Base-by-base conservation (phyloP, 2,113 vertebrate genomes). In the Ptyas mucosa region DNA sequence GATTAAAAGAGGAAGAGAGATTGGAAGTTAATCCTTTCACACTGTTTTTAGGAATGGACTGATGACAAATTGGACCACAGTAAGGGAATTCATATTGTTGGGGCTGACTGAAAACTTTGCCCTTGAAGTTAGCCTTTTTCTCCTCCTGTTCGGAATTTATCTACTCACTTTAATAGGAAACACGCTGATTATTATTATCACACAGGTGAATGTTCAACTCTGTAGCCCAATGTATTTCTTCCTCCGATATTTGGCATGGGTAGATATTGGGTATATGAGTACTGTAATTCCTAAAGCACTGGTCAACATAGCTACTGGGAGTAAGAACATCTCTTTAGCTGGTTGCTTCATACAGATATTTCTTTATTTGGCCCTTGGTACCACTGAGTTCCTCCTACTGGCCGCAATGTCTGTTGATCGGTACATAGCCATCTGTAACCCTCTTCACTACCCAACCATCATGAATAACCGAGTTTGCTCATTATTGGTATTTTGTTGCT, bases 261-360 rank as follows among this genome's bases (percentile, higher is more conserved):
- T 89, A 1, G 93, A 95, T 85, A 92, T 94, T 3, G 85, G 88
- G 14, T 93, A 75, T 7, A 93, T 92, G 1, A 93, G 89, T 12
- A 81, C 75, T n/a, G 24, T 93, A 49, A 54, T 96, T 43, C 94
- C 95, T 0, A 94, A 89, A 49, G 55, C 94, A 26, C 61, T 96
- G 54, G 88, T 69, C 23, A 89, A 61, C 1, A 55, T 95, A 6
- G 20, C 93, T 2, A 91, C 53, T 0, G 55, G 92, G 14, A 11
- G 10, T 0, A 89, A 81, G 52, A 51, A 64, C 26, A 90, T 95
- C 34, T 85, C 90, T 12, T 93, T 94, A 75, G 24, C 5, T 0
- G n/a, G 91, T 26, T 96, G 96, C 51, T 93, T 96, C 39, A 51
- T 39, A 4, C 96, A 96, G 54, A 55, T 85, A 53, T 95, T 87